Conservation (phyloP, 2,888 invertebrate genomes). For the Patella pellucida region DNA sequence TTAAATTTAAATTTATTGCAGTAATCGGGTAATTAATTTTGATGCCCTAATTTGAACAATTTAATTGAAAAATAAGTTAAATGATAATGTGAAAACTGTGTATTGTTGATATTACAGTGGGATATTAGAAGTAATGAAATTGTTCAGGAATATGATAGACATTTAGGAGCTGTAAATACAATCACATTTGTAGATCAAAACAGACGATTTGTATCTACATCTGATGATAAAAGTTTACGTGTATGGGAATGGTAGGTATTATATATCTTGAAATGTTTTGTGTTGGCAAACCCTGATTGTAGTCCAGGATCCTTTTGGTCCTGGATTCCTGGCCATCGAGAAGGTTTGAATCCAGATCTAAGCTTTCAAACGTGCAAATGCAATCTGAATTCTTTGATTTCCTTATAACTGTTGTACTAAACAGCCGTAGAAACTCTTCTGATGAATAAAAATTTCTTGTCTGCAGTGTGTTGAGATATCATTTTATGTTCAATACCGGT, state of each 20-base stretch:
- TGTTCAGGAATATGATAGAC: conserved; percentile 97
- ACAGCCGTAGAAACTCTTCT: not conserved
- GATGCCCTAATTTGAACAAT: not conserved
- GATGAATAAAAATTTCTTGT: not conserved
- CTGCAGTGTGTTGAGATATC: not conserved
- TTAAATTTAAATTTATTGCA: not conserved
- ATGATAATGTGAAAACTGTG: not conserved
- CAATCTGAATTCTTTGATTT: not conserved
- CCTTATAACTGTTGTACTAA: not conserved
- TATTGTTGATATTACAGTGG: conserved; percentile 79
- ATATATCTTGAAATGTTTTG: not conserved
- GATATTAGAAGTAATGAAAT: conserved; percentile 94
- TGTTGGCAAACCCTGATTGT: not conserved
- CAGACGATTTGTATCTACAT: conserved; percentile 96
- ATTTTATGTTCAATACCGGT: not conserved
- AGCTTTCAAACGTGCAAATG: not conserved
- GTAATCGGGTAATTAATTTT: not conserved
- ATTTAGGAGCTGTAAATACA: conserved; percentile 97
- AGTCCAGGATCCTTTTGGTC: not conserved
- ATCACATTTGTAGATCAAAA: conserved; percentile 99
- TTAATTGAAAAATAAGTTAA: too few relatives aligned
- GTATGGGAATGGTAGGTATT: conserved; percentile 99
- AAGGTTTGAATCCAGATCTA: not conserved
- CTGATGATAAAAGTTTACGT: conserved; percentile 97
- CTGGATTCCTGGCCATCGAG: not conserved